phyloP scores from a whole-genome alignment of 2,888 invertebrate genomes.

The Sinhomidia bicolor region DNA sequence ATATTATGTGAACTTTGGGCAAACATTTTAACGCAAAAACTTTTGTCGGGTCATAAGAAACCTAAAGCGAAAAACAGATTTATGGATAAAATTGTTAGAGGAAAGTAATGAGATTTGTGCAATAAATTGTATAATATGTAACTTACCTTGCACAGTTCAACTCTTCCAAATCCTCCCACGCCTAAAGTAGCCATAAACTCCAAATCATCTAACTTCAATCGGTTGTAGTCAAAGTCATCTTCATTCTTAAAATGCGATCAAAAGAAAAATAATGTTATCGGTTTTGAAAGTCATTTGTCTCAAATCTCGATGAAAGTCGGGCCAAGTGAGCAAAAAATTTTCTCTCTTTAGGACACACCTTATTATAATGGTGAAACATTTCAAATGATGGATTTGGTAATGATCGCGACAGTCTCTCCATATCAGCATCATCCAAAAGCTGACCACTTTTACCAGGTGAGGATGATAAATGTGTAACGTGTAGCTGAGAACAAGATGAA shows the following conservation, averaged over 20 bases:
- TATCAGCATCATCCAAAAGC: slow-evolving; percentile 37
- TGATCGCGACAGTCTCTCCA: slow-evolving; percentile 56
- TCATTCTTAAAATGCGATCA: too few species aligned
- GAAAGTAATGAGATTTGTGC: not conserved
- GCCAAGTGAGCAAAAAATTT: too few species aligned
- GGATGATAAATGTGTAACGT: slow-evolving; percentile 24
- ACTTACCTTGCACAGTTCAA: slow-evolving; percentile 86
- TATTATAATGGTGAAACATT: slow-evolving; percentile 81
- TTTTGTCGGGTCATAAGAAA: slow-evolving; percentile 75
- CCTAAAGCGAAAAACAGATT: slow-evolving; percentile 52
- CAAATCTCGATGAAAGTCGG: too few species aligned
- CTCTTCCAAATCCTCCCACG: slow-evolving; percentile 95
- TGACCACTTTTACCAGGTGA: slow-evolving; percentile 51
- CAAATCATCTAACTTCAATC: slow-evolving; percentile 89
- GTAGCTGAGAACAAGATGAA: slow-evolving; percentile 70
- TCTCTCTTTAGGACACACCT: too few species aligned
- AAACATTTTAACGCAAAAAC: slow-evolving; percentile 93
- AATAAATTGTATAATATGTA: too few species aligned
- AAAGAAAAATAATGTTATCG: too few species aligned
- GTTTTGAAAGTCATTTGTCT: too few species aligned
- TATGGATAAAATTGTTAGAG: too few species aligned
- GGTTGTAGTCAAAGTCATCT: slow-evolving; percentile 84
- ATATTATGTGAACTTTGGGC: slow-evolving; percentile 93
- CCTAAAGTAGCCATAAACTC: slow-evolving; percentile 93
- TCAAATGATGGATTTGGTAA: slow-evolving; percentile 67